Base-by-base conservation (phyloP, 2,797 vertebrate species). In the Cacajao melanocephalus region DNA sequence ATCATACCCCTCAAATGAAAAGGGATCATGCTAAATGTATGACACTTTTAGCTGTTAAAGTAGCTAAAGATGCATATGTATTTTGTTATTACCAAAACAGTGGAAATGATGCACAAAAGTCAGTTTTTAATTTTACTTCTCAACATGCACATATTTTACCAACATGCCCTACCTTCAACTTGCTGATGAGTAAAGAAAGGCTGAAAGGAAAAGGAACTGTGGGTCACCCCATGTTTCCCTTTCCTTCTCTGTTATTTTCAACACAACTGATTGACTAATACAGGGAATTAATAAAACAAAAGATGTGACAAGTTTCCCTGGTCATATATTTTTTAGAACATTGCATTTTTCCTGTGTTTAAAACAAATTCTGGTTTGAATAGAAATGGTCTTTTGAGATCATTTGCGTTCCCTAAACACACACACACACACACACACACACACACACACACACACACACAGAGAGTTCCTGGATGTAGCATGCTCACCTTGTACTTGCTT, bases 21-120 rank as follows among this genome's bases (percentile, higher is more conserved):
- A 80, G 89, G 13, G 57, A 36, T 67, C 33, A n/a, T 50, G 33
- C 58, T 96, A 93, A 81, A 67, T 94, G 36, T 73, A 82, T 93
- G 73, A 86, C 58, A 70, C 82, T 92, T 86, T 93, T 76, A 70
- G 88, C 22, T 85, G 30, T 78, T 73, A n/a, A 92, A 78, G n/a
- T 52, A 89, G n/a, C 58, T 95, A 9, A 41, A n/a, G 26, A 64
- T 73, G 41, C 57, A 28, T 93, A 46, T 2, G 15, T 82, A 78
- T 50, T 85, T 92, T 64, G 10, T 78, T 90, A 55, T 79, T 79
- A 61, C 13, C 30, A 33, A 48, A 82, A 82, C 30, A 89, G 55
- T 72, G 13, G 41, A 78, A 86, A 83, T 87, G 30, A 20, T 72
- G 19, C 41, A 76, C 30, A 80, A 87, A 57, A 73, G 22, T 48